Percentiles rank a stretch among this genome's conserved stretches.
Evolutionary conservation across 2,888 invertebrate genomes (phyloP).

Genomic region (Anorthoa munda): DNA sequence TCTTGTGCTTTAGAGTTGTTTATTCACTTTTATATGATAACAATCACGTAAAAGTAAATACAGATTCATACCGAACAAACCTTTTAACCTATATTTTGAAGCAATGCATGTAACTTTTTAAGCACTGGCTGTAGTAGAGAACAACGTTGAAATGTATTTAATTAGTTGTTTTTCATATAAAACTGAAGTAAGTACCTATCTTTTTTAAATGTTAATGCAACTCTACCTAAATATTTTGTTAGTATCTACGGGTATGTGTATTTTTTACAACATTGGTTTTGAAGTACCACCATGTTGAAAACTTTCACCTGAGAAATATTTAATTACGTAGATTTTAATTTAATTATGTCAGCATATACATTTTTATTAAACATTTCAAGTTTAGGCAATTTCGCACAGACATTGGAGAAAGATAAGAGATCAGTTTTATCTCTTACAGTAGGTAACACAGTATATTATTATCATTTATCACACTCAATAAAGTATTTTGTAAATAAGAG

Average conservation of each 20-base stretch:
- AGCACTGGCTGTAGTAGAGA: neutral
- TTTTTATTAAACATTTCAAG: neutral
- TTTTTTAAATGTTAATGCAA: neutral
- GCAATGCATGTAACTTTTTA: constrained; percentile 38
- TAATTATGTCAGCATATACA: too few relatives aligned
- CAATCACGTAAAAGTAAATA: constrained; percentile 15
- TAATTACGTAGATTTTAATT: too few relatives aligned
- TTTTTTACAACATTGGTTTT: neutral
- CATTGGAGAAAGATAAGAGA: constrained; percentile 17
- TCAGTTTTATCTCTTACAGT: constrained; percentile 26
- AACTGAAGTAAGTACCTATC: neutral
- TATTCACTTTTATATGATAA: constrained; percentile 12
- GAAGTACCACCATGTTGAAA: neutral
- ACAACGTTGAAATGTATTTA: constrained; percentile 1
- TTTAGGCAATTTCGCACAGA: neutral
- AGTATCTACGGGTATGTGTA: neutral
- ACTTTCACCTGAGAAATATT: neutral
- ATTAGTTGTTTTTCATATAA: constrained; percentile 19
- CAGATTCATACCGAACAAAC: constrained; percentile 32
- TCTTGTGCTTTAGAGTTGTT: neutral
- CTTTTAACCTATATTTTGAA: constrained; percentile 49
- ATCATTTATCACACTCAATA: neutral
- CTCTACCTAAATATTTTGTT: neutral
- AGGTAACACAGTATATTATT: neutral
- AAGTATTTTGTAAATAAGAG: neutral